These are phyloP conservation scores for Calameuta idolon DNA, from an alignment of 2,888 invertebrate genomes.

Conservation along the genomic window DNA sequence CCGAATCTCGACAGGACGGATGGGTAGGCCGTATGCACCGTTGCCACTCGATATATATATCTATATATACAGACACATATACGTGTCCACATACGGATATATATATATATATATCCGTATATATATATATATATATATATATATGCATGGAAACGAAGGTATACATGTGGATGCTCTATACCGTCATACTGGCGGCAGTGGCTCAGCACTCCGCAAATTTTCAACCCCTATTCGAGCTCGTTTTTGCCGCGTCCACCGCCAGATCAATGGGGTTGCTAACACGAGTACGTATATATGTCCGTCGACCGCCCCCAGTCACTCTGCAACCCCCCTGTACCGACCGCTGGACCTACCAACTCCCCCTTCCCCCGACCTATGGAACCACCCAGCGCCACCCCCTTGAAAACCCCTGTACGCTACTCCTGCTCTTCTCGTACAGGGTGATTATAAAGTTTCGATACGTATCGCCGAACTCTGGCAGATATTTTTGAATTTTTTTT, in stretches of 20 bases:
- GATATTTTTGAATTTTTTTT: not conserved
- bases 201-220: slow-evolving; percentile 62
- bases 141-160: not conserved
- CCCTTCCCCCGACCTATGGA: slow-evolving; percentile 16
- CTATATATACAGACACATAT: too few relatives aligned
- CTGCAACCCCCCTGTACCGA: slow-evolving; percentile 20
- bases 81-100: too few relatives aligned
- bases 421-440: slow-evolving; percentile 37
- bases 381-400: slow-evolving; percentile 37
- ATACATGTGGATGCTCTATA: slow-evolving; percentile 13
- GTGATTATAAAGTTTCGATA: slow-evolving; percentile 54
- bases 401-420: slow-evolving; percentile 24
- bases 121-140: too few relatives aligned
- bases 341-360: slow-evolving; percentile 26
- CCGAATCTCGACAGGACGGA: slow-evolving; percentile 60
- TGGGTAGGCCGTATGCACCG: slow-evolving; percentile 55
- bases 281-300: slow-evolving; percentile 61
- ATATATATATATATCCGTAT: not conserved
- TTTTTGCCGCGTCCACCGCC: slow-evolving; percentile 64
- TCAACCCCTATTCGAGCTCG: slow-evolving; percentile 57
- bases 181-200: slow-evolving; percentile 31
- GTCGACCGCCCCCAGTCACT: slow-evolving; percentile 44
- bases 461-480: not conserved
- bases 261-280: slow-evolving; percentile 67
- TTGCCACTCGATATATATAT: slow-evolving; percentile 6